These are phyloP conservation scores for Xanthorhoe designata DNA, from an alignment of 2,888 invertebrate species.

Conservation along the genomic window DNA sequence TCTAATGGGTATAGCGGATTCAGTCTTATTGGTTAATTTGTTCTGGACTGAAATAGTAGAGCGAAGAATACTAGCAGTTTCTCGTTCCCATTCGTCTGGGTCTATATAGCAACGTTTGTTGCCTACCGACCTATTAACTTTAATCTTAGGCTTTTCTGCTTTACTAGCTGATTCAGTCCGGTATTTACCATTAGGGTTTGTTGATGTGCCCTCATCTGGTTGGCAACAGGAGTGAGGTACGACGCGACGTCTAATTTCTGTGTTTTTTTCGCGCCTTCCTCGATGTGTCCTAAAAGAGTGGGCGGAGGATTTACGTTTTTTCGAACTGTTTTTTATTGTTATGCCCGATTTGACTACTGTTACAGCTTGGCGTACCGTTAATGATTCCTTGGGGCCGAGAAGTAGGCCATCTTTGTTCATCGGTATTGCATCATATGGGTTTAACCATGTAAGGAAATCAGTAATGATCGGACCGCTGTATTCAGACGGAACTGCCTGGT, in stretches of 20 bases:
- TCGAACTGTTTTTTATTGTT: conserved; percentile 66
- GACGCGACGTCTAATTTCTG: conserved; percentile 72
- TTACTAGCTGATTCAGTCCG: conserved; percentile 78
- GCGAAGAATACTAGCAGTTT: conserved; percentile 84
- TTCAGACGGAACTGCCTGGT: conserved; percentile 72
- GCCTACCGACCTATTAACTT: conserved; percentile 77
- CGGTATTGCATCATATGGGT: conserved; percentile 78
- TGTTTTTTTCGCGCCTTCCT: conserved; percentile 79
- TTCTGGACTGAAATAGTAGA: conserved; percentile 79
- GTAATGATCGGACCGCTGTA: conserved; percentile 89
- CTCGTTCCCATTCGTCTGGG: conserved; percentile 82
- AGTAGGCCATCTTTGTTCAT: conserved; percentile 73
- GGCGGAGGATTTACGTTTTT: conserved; percentile 82
- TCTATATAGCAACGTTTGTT: conserved; percentile 84
- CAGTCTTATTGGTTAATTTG: conserved; percentile 64
- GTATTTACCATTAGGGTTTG: conserved; percentile 65
- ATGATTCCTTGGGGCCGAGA: conserved; percentile 66
- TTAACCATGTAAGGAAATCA: conserved; percentile 88
- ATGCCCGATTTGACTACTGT: conserved; percentile 78
- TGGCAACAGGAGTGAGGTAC: conserved; percentile 77
- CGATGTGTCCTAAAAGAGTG: conserved; percentile 80
- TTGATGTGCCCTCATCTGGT: conserved; percentile 57
- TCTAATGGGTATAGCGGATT: conserved; percentile 58
- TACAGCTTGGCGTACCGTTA: conserved; percentile 81
- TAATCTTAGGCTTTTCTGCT: conserved; percentile 64